These are phyloP conservation scores for Scleropages formosus DNA, from an alignment of 2,797 vertebrate genomes.

Conservation along the genomic window DNA sequence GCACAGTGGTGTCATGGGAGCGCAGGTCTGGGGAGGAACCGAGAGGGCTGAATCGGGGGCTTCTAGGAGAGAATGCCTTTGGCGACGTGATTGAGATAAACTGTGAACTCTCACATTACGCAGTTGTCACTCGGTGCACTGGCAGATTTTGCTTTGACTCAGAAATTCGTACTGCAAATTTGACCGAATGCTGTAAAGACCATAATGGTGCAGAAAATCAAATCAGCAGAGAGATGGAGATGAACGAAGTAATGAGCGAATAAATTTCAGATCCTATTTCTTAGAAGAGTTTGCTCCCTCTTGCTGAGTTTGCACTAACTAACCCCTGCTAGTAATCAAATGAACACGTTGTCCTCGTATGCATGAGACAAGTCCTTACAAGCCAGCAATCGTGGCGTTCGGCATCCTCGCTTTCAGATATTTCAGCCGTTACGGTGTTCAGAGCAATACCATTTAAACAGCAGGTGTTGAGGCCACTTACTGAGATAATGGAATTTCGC, in stretches of 20 bases:
- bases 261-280: too few species aligned
- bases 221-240: too few species aligned
- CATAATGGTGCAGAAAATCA: too few species aligned
- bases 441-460: background rate
- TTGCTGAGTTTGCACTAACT: background rate
- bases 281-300: background rate
- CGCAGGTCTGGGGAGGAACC: conserved; percentile 69
- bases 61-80: background rate
- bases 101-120: too few species aligned
- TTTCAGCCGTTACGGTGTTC: background rate
- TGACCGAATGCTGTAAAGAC: too few species aligned
- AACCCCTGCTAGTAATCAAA: background rate
- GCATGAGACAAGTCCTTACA: background rate
- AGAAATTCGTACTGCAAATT: too few species aligned
- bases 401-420: background rate
- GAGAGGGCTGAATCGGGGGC: background rate
- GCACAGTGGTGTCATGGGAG: conserved; percentile 83
- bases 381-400: background rate
- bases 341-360: background rate
- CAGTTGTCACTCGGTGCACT: too few species aligned
- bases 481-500: conserved; percentile 79
- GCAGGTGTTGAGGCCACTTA: conserved; percentile 60
- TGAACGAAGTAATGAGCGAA: too few species aligned
- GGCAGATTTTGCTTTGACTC: too few species aligned
- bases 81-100: too few species aligned